Conservation (phyloP, 2,888 invertebrate species). For the Heliconius hortense region DNA sequence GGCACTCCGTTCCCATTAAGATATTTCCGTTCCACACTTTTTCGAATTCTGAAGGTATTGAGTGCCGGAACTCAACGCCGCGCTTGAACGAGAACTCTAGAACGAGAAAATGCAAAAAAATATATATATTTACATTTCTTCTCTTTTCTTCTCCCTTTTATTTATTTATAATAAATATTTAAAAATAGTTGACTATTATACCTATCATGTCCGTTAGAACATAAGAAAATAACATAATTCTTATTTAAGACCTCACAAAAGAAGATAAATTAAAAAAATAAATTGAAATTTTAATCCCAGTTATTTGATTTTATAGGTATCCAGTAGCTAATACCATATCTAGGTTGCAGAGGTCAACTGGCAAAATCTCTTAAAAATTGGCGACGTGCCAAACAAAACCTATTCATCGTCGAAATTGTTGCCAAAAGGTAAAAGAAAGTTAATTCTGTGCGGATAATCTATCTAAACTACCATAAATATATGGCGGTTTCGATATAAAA, state of each 20-base stretch:
- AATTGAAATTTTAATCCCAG: slow-evolving; percentile 10
- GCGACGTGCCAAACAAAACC: slow-evolving; percentile 38
- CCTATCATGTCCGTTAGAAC: background rate
- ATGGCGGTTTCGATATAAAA: background rate
- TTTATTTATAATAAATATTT: no score
- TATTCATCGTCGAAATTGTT: slow-evolving; percentile 36
- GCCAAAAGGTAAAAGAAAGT: slow-evolving; percentile 37
- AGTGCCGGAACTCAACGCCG: no score
- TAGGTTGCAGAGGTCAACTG: slow-evolving; percentile 38
- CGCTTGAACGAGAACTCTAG: no score
- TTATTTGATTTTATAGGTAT: slow-evolving; percentile 25
- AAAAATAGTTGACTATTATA: no score
- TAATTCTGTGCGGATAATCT: slow-evolving; percentile 24
- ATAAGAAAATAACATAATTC: background rate
- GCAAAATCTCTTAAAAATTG: slow-evolving; percentile 37
- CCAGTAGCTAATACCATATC: slow-evolving; percentile 29
- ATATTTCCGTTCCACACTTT: no score
- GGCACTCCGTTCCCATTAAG: no score
- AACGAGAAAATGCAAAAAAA: no score
- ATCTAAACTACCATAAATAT: slow-evolving; percentile 12
- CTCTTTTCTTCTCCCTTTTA: no score
- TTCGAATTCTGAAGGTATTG: no score
- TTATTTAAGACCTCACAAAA: background rate
- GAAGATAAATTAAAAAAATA: background rate
- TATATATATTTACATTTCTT: no score